A percentile compares a stretch with the other conserved stretches of the same genome.
Conservation (phyloP, 2,113 vertebrate species). For the Lynx canadensis region DNA sequence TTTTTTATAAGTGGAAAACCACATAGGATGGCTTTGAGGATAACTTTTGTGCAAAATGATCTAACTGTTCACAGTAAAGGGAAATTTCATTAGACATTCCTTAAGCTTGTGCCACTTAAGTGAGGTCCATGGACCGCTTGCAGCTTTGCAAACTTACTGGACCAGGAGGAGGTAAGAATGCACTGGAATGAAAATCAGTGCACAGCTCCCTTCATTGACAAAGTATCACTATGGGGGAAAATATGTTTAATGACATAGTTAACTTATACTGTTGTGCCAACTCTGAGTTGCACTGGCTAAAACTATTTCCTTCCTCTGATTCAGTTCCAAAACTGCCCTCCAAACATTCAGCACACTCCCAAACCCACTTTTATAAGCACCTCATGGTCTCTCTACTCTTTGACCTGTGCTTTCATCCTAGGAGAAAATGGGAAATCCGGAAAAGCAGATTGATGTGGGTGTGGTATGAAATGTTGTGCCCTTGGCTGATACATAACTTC, state of each 20-base stretch:
- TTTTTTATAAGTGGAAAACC: conserved; percentile 19
- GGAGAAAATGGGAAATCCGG: neutral
- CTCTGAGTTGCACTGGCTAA: neutral
- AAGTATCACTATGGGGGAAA: neutral
- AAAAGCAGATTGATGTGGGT: neutral
- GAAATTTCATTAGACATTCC: neutral
- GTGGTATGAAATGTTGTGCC: neutral
- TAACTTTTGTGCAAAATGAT: conserved; percentile 53
- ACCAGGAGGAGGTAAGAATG: neutral
- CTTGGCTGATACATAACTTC: neutral
- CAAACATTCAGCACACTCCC: neutral
- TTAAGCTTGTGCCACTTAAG: neutral
- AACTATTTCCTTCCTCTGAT: neutral
- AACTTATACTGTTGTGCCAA: neutral
- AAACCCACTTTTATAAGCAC: neutral
- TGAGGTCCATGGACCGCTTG: neutral
- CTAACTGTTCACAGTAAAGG: conserved; percentile 8
- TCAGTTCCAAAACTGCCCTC: neutral
- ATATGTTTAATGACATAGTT: neutral
- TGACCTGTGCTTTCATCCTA: neutral
- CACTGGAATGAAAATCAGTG: neutral
- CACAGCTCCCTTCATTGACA: neutral
- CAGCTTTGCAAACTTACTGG: neutral
- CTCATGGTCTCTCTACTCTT: neutral
- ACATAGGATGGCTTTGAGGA: neutral